Conservation (phyloP, 1,140 invertebrate genomes). For the Anastrepha obliqua region DNA sequence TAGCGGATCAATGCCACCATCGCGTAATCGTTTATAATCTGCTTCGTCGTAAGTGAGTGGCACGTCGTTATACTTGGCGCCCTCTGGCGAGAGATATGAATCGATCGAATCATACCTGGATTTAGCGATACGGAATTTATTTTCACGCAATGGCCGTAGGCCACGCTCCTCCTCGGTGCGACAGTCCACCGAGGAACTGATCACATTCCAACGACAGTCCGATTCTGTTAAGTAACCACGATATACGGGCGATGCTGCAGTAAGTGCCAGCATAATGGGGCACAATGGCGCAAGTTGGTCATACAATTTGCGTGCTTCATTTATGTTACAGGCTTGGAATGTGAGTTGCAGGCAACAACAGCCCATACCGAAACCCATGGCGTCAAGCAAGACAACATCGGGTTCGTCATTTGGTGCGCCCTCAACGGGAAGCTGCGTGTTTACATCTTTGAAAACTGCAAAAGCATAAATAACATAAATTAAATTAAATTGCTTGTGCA, state of each 20-base stretch:
- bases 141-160: constrained; percentile 82
- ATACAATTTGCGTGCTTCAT: constrained; percentile 95
- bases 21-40: constrained; percentile 85
- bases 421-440: constrained; percentile 89
- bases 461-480: constrained; percentile 54
- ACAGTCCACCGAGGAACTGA: constrained; percentile 96
- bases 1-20: constrained; percentile 92
- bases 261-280: constrained; percentile 97
- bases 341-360: constrained; percentile 97
- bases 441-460: constrained; percentile 92
- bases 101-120: constrained; percentile 99
- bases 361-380: constrained; percentile 99
- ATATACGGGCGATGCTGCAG: constrained; percentile 96
- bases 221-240: constrained; percentile 94
- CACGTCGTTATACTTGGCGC: constrained; percentile 76
- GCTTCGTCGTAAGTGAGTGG: constrained; percentile 89
- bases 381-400: constrained; percentile 97
- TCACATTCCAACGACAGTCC: constrained; percentile 98
- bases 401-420: constrained; percentile 80
- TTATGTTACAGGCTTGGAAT: constrained; percentile 95
- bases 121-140: constrained; percentile 93
- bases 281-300: constrained; percentile 98
- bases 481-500: neutral
- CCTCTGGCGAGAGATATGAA: constrained; percentile 93
- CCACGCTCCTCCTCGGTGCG: constrained; percentile 96